Conservation (phyloP, 2,888 invertebrate species). For the Protophormia terraenovae region DNA sequence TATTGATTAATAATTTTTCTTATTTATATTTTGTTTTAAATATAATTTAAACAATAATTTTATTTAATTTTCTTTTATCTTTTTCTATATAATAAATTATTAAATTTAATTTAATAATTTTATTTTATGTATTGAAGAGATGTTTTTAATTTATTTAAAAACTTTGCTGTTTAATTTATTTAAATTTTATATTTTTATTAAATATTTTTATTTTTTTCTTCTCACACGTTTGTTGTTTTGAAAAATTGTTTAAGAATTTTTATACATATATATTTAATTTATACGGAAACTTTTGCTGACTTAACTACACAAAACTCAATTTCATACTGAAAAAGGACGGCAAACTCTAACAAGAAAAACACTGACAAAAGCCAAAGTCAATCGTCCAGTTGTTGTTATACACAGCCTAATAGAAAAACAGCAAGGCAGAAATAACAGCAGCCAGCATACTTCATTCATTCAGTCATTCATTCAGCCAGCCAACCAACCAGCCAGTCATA, state of each 20-base stretch:
- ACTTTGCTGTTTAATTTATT: slow-evolving; percentile 34
- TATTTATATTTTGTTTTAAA: background rate
- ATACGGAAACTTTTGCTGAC: slow-evolving; percentile 81
- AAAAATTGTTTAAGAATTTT: slow-evolving; percentile 73
- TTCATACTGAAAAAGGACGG: slow-evolving; percentile 81
- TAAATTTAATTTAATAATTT: slow-evolving; percentile 21
- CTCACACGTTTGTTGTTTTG: slow-evolving; percentile 62
- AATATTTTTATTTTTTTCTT: slow-evolving; percentile 67
- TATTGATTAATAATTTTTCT: background rate
- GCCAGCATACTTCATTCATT: too few relatives aligned
- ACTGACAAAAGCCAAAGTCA: slow-evolving; percentile 61
- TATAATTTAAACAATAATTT: slow-evolving; percentile 23
- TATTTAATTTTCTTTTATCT: slow-evolving; percentile 16
- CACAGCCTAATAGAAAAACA: slow-evolving; percentile 15
- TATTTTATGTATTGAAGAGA: slow-evolving; percentile 12
- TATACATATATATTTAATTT: too few relatives aligned
- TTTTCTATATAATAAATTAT: background rate
- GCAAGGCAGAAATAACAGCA: slow-evolving; percentile 21
- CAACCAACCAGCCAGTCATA: slow-evolving; percentile 61
- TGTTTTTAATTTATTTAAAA: slow-evolving; percentile 12
- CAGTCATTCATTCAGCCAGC: too few relatives aligned
- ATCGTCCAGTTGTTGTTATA: slow-evolving; percentile 62
- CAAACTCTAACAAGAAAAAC: slow-evolving; percentile 76
- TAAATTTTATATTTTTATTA: slow-evolving; percentile 50
- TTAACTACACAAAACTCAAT: slow-evolving; percentile 82